Percentiles rank a stretch among this genome's conserved stretches.
Evolutionary conservation across 2,888 invertebrate species (phyloP).

Genomic region (Drosophila vallismaia): DNA sequence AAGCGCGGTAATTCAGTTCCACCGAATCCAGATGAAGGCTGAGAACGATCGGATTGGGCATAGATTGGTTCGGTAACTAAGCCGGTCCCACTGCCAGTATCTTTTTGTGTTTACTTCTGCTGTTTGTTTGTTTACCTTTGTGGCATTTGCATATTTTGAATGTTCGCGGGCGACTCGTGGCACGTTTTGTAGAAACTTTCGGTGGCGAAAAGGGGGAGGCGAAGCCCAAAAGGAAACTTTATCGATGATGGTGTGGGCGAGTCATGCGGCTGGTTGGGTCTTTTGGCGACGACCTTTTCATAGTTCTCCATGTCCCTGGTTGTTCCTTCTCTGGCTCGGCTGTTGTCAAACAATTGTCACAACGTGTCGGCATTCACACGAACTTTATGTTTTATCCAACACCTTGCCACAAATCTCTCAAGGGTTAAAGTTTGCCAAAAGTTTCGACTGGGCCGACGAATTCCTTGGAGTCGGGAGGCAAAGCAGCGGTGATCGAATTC

Average conservation of each 20-base stretch:
- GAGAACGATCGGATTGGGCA: slow-evolving; percentile 28
- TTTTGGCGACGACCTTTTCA: slow-evolving; percentile 63
- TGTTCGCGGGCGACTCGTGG: slow-evolving; percentile 68
- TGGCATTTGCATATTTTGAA: slow-evolving; percentile 76
- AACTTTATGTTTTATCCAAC: slow-evolving; percentile 80
- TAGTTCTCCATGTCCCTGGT: slow-evolving; percentile 47
- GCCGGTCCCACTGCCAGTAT: not conserved
- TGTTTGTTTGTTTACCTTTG: slow-evolving; percentile 49
- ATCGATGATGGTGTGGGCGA: slow-evolving; percentile 68
- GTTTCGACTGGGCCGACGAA: not conserved
- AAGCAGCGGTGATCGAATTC: not conserved
- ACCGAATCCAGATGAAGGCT: slow-evolving; percentile 15
- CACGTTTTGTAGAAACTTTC: slow-evolving; percentile 63
- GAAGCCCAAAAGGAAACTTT: slow-evolving; percentile 52
- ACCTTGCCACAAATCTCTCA: slow-evolving; percentile 59
- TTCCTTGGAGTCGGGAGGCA: not conserved
- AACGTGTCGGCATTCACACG: slow-evolving; percentile 81
- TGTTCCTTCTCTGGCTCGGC: slow-evolving; percentile 38
- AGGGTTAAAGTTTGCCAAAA: slow-evolving; percentile 46
- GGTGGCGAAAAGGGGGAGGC: slow-evolving; percentile 32
- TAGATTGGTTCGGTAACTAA: slow-evolving; percentile 21
- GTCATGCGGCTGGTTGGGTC: slow-evolving; percentile 48
- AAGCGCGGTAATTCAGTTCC: slow-evolving; percentile 19
- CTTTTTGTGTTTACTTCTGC: slow-evolving; percentile 11
- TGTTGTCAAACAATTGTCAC: slow-evolving; percentile 79